Conservation (phyloP, 2,113 vertebrate species). For the Phyllostomus hastatus region DNA sequence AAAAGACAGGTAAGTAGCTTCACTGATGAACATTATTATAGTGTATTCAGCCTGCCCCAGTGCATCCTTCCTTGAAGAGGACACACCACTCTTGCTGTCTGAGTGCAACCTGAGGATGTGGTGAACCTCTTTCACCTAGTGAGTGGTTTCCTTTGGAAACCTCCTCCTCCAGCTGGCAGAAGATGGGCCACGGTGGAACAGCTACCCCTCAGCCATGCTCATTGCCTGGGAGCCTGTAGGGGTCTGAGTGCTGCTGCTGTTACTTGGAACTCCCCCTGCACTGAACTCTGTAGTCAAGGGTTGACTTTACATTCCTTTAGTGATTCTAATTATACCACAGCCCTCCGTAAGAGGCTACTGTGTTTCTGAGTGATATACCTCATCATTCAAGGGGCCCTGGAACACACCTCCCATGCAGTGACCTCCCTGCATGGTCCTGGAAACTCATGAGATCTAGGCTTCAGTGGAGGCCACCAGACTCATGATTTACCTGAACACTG, state of each 20-base stretch:
- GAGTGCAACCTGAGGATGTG: background rate
- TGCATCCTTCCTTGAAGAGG: too few species aligned
- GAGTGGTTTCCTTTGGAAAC: background rate
- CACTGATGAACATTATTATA: rapidly evolving
- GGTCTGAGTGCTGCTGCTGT: background rate
- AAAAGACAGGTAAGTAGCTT: background rate
- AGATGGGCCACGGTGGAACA: rapidly evolving
- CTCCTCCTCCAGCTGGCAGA: background rate
- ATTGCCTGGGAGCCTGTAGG: background rate
- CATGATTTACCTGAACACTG: background rate
- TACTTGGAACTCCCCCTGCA: background rate
- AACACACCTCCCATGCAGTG: background rate
- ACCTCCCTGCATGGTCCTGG: too few species aligned
- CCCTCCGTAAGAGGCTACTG: background rate
- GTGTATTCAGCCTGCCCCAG: background rate
- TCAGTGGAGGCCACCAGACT: background rate
- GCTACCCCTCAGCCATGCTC: background rate
- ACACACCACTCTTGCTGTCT: background rate
- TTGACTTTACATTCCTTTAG: slow-evolving; percentile 44
- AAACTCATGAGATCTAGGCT: background rate
- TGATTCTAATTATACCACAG: background rate
- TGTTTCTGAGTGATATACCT: background rate
- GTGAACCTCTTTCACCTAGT: background rate
- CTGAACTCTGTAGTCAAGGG: background rate
- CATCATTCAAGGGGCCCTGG: background rate